These are phyloP conservation scores for Indicator maculatus DNA, from an alignment of 2,113 vertebrate genomes.

Conservation along the genomic window DNA sequence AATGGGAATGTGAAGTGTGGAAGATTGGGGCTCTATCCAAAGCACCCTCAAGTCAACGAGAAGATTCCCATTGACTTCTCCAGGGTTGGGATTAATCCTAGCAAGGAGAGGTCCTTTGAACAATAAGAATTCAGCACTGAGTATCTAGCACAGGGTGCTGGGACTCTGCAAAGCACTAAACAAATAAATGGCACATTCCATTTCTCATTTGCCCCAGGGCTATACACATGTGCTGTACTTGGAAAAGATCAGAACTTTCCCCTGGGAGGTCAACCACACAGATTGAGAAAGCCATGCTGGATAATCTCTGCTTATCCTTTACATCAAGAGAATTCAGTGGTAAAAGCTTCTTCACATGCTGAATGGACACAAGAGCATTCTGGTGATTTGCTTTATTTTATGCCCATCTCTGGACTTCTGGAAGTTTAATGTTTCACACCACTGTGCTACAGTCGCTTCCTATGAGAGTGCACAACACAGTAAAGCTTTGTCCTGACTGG, in stretches of 20 bases:
- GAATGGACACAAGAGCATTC: background rate
- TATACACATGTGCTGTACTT: background rate
- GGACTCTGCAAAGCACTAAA: slow-evolving; percentile 17
- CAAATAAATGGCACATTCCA: slow-evolving; percentile 60
- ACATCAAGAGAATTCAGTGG: background rate
- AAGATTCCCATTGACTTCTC: background rate
- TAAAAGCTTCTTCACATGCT: slow-evolving; percentile 17
- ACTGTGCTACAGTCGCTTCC: background rate
- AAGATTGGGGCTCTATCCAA: background rate
- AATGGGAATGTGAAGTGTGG: background rate
- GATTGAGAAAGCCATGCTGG: background rate
- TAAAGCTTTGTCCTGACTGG: background rate
- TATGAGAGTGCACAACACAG: background rate
- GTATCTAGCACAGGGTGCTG: background rate
- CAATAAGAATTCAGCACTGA: background rate
- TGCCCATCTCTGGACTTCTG: background rate
- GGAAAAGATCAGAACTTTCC: slow-evolving; percentile 25
- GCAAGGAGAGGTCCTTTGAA: background rate
- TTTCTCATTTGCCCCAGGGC: slow-evolving; percentile 17
- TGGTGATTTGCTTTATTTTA: background rate
- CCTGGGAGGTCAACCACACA: slow-evolving; percentile 43
- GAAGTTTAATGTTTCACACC: background rate
- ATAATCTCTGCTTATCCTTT: slow-evolving; percentile 18
- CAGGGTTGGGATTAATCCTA: background rate
- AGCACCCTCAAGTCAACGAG: background rate